These are phyloP conservation scores for Neosilurus hyrtlii DNA, from an alignment of 2,797 vertebrate genomes.

Conservation along the genomic window DNA sequence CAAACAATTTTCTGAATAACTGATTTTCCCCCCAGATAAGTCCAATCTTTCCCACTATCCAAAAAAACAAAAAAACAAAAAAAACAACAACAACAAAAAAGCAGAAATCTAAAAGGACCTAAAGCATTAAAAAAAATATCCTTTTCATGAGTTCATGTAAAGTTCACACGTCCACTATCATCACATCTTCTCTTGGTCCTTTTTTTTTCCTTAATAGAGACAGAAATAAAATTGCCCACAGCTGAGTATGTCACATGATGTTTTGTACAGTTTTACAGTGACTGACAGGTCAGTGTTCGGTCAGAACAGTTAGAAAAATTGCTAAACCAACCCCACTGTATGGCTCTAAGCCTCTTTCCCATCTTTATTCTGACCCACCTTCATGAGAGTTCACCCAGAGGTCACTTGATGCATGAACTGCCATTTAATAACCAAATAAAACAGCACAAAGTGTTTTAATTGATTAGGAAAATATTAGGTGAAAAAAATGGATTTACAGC, in stretches of 20 bases:
- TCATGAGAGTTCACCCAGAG: constrained; percentile 67
- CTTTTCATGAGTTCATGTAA: constrained; percentile 1
- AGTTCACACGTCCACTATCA: constrained; percentile 32
- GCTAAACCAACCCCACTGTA: constrained; percentile 62
- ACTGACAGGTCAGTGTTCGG: constrained; percentile 66
- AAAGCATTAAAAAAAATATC: not conserved
- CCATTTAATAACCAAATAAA: constrained; percentile 20
- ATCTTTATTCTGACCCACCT: constrained; percentile 29
- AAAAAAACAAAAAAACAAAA: not conserved
- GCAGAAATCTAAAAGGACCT: not conserved
- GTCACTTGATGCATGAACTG: constrained; percentile 61
- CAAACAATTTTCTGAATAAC: not conserved
- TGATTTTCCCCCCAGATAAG: not conserved
- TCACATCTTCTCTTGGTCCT: not conserved
- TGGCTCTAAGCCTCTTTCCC: constrained; percentile 58
- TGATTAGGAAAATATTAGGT: not conserved
- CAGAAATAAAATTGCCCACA: not conserved
- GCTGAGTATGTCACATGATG: constrained; percentile 55
- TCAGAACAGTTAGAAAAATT: constrained; percentile 61
- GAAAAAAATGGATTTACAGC: not conserved
- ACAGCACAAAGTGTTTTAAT: not conserved
- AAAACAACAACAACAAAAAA: not conserved
- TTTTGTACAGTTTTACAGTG: constrained; percentile 66
- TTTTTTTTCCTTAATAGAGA: not conserved
- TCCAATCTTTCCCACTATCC: not conserved